Percentiles rank a stretch among this genome's conserved stretches.
Evolutionary conservation across 2,113 vertebrate species (phyloP).

Genomic region (Felis catus): DNA sequence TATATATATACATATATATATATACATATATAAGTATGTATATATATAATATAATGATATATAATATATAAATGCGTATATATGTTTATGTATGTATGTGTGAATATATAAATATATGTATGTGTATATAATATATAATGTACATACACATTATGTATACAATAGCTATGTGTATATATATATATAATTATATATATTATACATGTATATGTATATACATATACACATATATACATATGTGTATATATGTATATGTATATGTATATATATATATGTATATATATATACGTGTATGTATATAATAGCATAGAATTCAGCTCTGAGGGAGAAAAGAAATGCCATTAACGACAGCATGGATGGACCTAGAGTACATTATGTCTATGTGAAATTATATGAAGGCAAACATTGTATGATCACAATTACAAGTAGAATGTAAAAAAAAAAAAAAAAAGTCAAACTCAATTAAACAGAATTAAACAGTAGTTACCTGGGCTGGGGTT

Average conservation of each 20-base stretch:
- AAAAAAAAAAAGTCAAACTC: neutral
- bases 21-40: too few relatives aligned
- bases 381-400: neutral
- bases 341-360: neutral
- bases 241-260: neutral
- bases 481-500: neutral
- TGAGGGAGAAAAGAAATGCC: neutral
- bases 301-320: neutral
- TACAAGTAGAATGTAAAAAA: neutral
- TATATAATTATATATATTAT: neutral
- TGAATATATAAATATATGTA: too few relatives aligned
- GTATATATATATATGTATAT: too few relatives aligned
- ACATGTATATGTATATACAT: neutral
- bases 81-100: too few relatives aligned
- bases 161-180: neutral
- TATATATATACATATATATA: too few relatives aligned
- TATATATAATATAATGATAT: too few relatives aligned
- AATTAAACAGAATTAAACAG: neutral
- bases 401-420: neutral
- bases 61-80: too few relatives aligned
- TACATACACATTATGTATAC: too few relatives aligned
- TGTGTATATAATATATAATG: too few relatives aligned
- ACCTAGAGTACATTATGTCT: neutral
- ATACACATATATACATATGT: neutral
- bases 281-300: neutral